A percentile compares a stretch with the other conserved stretches of the same genome.
Conservation (phyloP, 1,140 invertebrate species). For the Procambarus clarkii region DNA sequence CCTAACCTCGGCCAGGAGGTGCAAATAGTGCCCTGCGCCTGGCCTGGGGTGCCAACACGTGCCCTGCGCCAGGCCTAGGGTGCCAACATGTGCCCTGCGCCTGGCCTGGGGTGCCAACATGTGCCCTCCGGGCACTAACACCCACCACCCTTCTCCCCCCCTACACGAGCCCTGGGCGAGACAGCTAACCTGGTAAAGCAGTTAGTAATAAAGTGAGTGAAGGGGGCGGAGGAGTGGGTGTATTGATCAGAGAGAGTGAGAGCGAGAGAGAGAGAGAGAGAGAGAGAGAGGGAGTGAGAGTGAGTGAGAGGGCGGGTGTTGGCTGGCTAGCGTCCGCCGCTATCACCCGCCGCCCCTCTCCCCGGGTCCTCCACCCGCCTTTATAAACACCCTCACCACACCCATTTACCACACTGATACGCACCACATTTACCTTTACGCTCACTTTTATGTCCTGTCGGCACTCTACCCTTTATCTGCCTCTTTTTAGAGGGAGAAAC, state of each 20-base stretch:
- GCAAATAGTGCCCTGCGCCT: too few relatives aligned
- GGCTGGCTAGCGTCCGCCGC: conserved; percentile 49
- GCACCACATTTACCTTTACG: conserved; percentile 52
- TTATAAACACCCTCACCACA: neutral
- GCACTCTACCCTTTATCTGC: conserved; percentile 69
- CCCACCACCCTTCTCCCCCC: too few relatives aligned
- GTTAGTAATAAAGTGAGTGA: conserved; percentile 25
- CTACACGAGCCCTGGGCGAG: neutral
- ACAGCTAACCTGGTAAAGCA: conserved; percentile 1
- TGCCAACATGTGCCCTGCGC: too few relatives aligned
- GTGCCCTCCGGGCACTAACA: too few relatives aligned
- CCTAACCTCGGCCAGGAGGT: too few relatives aligned
- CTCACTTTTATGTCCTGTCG: conserved; percentile 51
- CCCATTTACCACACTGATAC: neutral
- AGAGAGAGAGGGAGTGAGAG: conserved; percentile 25
- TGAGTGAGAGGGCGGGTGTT: conserved; percentile 58
- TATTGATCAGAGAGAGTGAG: conserved; percentile 52
- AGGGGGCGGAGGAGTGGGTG: conserved; percentile 44
- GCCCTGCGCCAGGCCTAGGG: too few relatives aligned
- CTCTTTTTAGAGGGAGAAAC: conserved; percentile 70
- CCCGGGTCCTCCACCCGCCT: conserved; percentile 17
- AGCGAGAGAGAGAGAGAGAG: conserved; percentile 47
- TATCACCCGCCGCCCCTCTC: conserved; percentile 31
- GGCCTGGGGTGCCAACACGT: too few relatives aligned
- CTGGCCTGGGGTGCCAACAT: too few relatives aligned